These are phyloP conservation scores for Xenopus laevis DNA, from an alignment of 2,113 vertebrate genomes.

Conservation along the genomic window DNA sequence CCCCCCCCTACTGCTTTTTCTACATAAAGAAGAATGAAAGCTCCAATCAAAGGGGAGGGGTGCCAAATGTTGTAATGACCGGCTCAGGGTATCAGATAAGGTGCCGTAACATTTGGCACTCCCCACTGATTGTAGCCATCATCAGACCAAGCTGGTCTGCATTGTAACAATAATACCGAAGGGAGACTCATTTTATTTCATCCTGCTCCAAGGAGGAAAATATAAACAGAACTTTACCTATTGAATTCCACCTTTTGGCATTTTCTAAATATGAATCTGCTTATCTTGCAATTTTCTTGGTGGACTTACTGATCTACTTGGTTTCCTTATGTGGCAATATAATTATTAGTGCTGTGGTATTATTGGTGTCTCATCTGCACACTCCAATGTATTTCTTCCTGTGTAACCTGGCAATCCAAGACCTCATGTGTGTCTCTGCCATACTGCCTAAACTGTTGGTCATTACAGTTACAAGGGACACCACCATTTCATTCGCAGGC, in stretches of 20 bases:
- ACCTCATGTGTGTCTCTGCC: not conserved
- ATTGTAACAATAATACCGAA: too few relatives aligned
- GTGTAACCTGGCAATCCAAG: constrained; percentile 9
- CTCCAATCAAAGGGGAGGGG: too few relatives aligned
- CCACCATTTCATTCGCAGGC: not conserved
- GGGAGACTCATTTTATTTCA: too few relatives aligned
- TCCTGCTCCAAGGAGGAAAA: too few relatives aligned
- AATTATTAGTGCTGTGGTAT: not conserved
- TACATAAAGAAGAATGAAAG: too few relatives aligned
- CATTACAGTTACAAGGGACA: not conserved
- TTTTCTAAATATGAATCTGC: not conserved
- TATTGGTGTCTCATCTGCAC: not conserved
- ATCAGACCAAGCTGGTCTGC: too few relatives aligned
- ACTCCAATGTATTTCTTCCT: constrained; percentile 38
- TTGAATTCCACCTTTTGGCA: constrained; percentile 6
- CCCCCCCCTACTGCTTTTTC: too few relatives aligned
- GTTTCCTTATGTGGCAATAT: not conserved
- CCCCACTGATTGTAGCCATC: too few relatives aligned
- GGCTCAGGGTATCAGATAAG: too few relatives aligned
- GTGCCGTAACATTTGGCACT: too few relatives aligned
- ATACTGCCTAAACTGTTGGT: constrained; percentile 16
- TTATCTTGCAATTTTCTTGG: not conserved
- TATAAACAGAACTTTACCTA: too few relatives aligned
- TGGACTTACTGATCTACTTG: not conserved
- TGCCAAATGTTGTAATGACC: too few relatives aligned